phyloP scores from a whole-genome alignment of 2,797 vertebrate species.

The Pantherophis vulpinus region DNA sequence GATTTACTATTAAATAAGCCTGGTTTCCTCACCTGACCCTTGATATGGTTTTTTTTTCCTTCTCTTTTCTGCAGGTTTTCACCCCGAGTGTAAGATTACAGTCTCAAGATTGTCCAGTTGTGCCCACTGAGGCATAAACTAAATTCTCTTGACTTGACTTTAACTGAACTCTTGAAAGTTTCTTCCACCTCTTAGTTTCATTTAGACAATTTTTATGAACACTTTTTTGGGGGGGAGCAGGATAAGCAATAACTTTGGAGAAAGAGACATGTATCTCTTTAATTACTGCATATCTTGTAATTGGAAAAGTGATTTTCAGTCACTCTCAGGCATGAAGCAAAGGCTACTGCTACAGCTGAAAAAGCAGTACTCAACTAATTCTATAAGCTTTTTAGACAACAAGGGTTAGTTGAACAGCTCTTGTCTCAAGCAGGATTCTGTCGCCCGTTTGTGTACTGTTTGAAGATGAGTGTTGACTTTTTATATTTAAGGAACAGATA shows the following conservation, averaged over 20 bases:
- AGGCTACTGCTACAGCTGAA: not conserved
- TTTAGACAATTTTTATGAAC: constrained; percentile 36
- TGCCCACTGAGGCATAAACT: not conserved
- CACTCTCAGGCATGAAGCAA: constrained; percentile 39
- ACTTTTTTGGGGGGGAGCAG: not conserved
- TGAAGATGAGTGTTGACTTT: not conserved
- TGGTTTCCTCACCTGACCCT: not conserved
- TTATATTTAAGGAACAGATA: not conserved
- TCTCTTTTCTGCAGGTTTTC: not conserved
- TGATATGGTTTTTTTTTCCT: not conserved
- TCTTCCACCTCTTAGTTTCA: constrained; percentile 16
- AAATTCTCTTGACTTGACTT: not conserved
- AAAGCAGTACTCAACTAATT: constrained; percentile 6
- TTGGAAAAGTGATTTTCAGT: not conserved
- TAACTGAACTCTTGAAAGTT: not conserved
- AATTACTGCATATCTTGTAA: constrained; percentile 38
- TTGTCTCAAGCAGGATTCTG: not conserved
- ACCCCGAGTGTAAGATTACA: not conserved
- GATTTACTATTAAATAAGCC: not conserved
- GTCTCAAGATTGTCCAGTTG: not conserved
- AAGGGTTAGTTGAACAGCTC: constrained; percentile 11
- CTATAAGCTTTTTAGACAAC: constrained; percentile 17
- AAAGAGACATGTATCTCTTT: constrained; percentile 50
- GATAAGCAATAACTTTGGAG: constrained; percentile 38
- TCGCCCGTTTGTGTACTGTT: not conserved